Percentiles rank a stretch among this genome's conserved stretches.
Evolutionary conservation across 2,113 vertebrate genomes (phyloP).

Genomic region (Oncorhynchus keta): DNA sequence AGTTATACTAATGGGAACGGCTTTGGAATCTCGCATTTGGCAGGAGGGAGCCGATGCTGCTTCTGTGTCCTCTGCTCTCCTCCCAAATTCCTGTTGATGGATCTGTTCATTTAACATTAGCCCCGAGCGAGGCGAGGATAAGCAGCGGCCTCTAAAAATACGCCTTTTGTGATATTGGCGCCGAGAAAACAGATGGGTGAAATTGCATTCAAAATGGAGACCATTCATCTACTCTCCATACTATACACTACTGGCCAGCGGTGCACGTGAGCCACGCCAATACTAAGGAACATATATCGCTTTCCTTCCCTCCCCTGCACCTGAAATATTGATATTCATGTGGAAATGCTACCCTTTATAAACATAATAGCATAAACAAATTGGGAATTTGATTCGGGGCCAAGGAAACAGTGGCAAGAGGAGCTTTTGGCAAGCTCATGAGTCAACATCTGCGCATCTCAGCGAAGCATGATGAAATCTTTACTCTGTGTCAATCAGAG

Average conservation of each 20-base stretch:
- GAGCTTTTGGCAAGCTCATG: constrained; percentile 58
- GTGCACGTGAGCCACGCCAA: constrained; percentile 41
- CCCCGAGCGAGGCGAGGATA: constrained; percentile 62
- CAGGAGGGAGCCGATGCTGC: background rate
- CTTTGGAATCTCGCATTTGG: constrained; percentile 10
- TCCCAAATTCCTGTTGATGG: constrained; percentile 23
- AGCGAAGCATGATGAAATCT: constrained; percentile 38
- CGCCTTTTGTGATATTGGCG: constrained; percentile 57
- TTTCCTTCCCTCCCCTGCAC: constrained; percentile 28
- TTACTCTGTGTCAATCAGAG: constrained; percentile 17
- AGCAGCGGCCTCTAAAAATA: constrained; percentile 70
- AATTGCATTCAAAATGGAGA: constrained; percentile 62
- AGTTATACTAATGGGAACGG: background rate
- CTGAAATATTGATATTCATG: constrained; percentile 73
- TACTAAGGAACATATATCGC: constrained; percentile 21
- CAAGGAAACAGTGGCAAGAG: constrained; percentile 51
- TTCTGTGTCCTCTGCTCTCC: background rate
- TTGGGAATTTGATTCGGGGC: constrained; percentile 65
- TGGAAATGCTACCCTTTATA: constrained; percentile 74
- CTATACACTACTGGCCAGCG: background rate
- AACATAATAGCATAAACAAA: constrained; percentile 75
- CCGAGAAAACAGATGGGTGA: constrained; percentile 70
- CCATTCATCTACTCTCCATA: constrained; percentile 52
- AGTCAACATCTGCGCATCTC: constrained; percentile 56
- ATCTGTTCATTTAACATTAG: constrained; percentile 70